Percentiles rank a stretch among this genome's conserved stretches.
Evolutionary conservation across 64 coral and sea anemone species (phyloP).

Genomic region (Stichodactyla mertensii): DNA sequence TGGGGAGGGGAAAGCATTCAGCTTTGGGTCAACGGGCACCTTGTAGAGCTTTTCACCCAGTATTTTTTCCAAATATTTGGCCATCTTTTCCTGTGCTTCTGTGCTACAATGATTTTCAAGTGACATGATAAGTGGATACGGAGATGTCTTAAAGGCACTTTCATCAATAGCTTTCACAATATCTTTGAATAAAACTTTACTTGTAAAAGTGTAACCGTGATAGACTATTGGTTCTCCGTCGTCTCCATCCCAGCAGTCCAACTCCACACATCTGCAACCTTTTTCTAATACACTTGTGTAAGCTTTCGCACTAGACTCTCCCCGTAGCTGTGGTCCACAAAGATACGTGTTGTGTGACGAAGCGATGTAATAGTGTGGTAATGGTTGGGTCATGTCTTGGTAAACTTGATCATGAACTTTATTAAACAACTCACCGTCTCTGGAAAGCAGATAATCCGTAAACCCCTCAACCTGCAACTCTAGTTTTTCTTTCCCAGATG

Average conservation of each 20-base stretch:
- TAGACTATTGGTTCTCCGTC: slow-evolving; percentile 66
- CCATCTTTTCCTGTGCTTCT: slow-evolving; percentile 52
- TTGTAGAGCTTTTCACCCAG: slow-evolving; percentile 38
- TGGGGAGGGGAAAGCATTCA: slow-evolving; percentile 36
- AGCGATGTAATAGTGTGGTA: slow-evolving; percentile 66
- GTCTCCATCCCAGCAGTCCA: slow-evolving; percentile 74
- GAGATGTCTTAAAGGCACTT: slow-evolving; percentile 33
- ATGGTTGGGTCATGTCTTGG: slow-evolving; percentile 71
- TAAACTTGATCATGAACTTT: slow-evolving; percentile 53
- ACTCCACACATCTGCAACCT: slow-evolving; percentile 72
- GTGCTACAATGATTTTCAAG: slow-evolving; percentile 54
- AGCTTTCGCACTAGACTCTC: slow-evolving; percentile 42
- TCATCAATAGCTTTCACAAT: slow-evolving; percentile 54
- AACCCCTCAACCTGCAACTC: slow-evolving; percentile 48
- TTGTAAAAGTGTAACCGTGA: slow-evolving; percentile 69
- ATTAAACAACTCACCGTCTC: slow-evolving; percentile 48
- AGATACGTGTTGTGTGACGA: slow-evolving; percentile 80
- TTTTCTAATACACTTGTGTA: slow-evolving; percentile 33
- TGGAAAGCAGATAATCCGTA: slow-evolving; percentile 37
- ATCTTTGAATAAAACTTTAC: slow-evolving; percentile 60
- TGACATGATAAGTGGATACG: slow-evolving; percentile 65
- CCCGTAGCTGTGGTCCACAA: slow-evolving; percentile 33
- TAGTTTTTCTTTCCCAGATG: slow-evolving; percentile 20
- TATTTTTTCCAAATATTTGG: slow-evolving; percentile 35
- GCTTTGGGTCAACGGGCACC: slow-evolving; percentile 7